phyloP scores from a whole-genome alignment of 2,797 vertebrate genomes.

The Acridotheres tristis region DNA sequence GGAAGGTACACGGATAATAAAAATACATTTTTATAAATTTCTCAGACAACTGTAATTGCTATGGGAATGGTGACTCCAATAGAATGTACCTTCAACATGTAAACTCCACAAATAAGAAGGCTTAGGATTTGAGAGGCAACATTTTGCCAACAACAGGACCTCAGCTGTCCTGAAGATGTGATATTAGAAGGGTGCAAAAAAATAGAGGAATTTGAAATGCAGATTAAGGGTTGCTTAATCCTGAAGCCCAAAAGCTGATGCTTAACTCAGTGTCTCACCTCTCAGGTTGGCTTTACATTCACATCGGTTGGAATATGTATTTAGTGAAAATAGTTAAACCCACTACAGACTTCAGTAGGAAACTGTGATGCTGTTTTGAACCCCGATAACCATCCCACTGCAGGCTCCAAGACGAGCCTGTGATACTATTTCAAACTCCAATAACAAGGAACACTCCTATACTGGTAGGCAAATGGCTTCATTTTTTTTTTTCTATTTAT shows the following conservation, averaged over 20 bases:
- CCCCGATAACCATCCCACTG: neutral
- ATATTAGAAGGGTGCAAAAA: neutral
- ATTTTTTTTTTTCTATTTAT: neutral
- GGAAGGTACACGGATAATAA: conserved; percentile 28
- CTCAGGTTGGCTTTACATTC: neutral
- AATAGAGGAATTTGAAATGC: neutral
- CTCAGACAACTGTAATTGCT: neutral
- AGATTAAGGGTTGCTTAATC: neutral
- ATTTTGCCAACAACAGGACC: neutral
- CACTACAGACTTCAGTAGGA: neutral
- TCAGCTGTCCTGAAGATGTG: neutral
- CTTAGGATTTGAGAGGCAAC: neutral
- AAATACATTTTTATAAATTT: conserved; percentile 29
- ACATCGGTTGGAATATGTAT: neutral
- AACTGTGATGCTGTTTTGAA: neutral
- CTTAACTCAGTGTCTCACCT: neutral
- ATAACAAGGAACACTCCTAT: neutral
- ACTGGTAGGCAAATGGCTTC: neutral
- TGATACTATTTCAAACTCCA: neutral
- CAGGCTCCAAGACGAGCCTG: neutral
- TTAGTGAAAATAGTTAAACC: neutral
- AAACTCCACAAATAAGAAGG: neutral
- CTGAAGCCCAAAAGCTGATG: neutral
- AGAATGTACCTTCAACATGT: neutral
- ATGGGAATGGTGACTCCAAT: neutral